Evolutionary conservation across 2,888 invertebrate genomes (phyloP).

Genomic region (Pammene aurita): DNA sequence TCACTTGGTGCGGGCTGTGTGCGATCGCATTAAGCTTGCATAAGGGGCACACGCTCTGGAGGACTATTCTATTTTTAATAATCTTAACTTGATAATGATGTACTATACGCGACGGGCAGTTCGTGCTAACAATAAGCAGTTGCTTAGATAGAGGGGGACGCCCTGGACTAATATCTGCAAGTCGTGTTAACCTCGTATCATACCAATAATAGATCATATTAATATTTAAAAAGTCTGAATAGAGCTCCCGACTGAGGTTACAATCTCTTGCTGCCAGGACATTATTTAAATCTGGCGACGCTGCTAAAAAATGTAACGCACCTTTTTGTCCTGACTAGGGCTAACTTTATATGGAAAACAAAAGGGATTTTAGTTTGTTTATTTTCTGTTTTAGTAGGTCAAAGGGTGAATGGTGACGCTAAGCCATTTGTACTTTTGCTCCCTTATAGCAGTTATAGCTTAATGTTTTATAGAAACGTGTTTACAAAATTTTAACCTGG

Average conservation of each 20-base stretch:
- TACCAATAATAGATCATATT: too few species aligned
- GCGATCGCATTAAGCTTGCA: conserved; percentile 26
- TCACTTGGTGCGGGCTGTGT: background rate
- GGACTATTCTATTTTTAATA: conserved; percentile 7
- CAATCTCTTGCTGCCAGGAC: background rate
- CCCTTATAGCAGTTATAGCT: too few species aligned
- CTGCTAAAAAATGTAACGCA: conserved; percentile 32
- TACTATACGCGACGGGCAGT: too few species aligned
- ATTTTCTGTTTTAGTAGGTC: background rate
- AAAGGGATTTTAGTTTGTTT: background rate
- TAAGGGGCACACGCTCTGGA: background rate
- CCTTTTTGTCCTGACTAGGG: conserved; percentile 18
- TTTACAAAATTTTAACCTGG: too few species aligned
- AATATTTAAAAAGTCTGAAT: background rate
- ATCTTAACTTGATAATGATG: background rate
- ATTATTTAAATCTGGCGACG: conserved; percentile 28
- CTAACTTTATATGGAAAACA: background rate
- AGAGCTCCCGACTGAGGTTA: background rate
- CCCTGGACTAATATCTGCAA: too few species aligned
- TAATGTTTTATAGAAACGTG: too few species aligned
- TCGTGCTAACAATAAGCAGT: too few species aligned
- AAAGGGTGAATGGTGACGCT: background rate
- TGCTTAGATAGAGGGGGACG: too few species aligned
- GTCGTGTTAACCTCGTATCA: too few species aligned
- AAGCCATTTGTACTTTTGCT: too few species aligned